Evolutionary conservation across 2,888 invertebrate species (phyloP).

Genomic region (Heliconius charithonia): DNA sequence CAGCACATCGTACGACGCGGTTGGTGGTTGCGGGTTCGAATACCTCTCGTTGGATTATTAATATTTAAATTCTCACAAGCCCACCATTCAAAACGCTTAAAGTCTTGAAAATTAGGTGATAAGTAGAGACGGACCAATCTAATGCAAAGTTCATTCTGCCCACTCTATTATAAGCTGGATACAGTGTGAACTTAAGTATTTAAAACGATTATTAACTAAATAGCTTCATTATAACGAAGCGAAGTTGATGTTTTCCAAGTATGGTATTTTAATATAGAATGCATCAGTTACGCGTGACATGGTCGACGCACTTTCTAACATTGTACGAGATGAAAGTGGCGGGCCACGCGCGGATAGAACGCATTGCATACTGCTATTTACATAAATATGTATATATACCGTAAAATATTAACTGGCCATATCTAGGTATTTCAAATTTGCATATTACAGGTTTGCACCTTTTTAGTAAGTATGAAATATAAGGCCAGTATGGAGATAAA

Average conservation of each 20-base stretch:
- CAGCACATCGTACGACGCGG: too few species aligned
- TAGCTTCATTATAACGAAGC: not conserved
- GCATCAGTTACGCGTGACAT: slow-evolving; percentile 28
- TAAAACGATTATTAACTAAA: too few species aligned
- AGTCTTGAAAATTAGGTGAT: too few species aligned
- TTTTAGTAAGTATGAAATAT: not conserved
- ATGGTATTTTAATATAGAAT: slow-evolving; percentile 13
- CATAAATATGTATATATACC: not conserved
- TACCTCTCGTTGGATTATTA: too few species aligned
- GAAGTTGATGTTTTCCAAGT: not conserved
- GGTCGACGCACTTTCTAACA: slow-evolving; percentile 47
- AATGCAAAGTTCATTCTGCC: too few species aligned
- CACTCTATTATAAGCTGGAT: too few species aligned
- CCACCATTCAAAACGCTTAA: too few species aligned
- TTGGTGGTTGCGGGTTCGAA: too few species aligned
- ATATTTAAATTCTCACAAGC: too few species aligned
- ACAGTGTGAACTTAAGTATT: too few species aligned
- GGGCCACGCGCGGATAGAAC: slow-evolving; percentile 20
- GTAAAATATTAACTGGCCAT: not conserved
- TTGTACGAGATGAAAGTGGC: slow-evolving; percentile 47
- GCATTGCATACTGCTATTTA: not conserved
- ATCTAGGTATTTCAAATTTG: not conserved
- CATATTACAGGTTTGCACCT: not conserved
- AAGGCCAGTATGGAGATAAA: not conserved
- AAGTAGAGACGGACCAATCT: too few species aligned